Percentiles rank a stretch among this genome's conserved stretches.
phyloP scores from a whole-genome alignment of 1,140 invertebrate genomes.

The Cydia pomonella region DNA sequence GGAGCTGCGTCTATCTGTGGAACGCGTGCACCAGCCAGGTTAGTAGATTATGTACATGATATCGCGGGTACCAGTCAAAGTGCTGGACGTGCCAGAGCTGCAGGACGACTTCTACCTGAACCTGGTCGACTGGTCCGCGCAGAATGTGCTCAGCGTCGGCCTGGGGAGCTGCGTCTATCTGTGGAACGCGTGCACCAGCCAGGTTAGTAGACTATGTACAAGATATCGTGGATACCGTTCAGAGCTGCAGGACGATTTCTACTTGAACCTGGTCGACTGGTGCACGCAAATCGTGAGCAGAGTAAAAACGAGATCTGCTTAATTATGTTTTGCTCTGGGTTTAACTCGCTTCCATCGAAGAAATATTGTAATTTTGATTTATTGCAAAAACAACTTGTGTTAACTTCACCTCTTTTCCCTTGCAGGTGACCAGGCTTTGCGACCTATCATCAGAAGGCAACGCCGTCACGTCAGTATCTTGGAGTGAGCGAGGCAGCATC shows the following conservation, averaged over 20 bases:
- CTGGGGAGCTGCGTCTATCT: constrained; percentile 98
- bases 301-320: no score
- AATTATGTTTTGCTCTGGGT: constrained; percentile 86
- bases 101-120: constrained; percentile 99
- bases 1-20: constrained; percentile 99
- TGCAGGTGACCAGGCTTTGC: constrained; percentile 94
- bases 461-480: constrained; percentile 98
- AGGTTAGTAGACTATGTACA: constrained; percentile 84
- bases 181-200: constrained; percentile 99
- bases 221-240: constrained; percentile 98
- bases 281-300: constrained; percentile 97
- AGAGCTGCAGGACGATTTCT: constrained; percentile 99
- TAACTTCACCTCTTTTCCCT: constrained; percentile 8
- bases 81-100: constrained; percentile 98
- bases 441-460: constrained; percentile 96
- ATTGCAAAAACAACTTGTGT: neutral
- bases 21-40: constrained; percentile 99
- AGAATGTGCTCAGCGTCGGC: constrained; percentile 99
- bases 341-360: no score
- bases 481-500: constrained; percentile 98
- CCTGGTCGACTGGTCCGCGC: constrained; percentile 99
- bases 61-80: constrained; percentile 98
- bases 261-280: constrained; percentile 99
- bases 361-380: no score
- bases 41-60: constrained; percentile 85